phyloP scores from a whole-genome alignment of 2,113 vertebrate species.

The Vulpes ferrilata region DNA sequence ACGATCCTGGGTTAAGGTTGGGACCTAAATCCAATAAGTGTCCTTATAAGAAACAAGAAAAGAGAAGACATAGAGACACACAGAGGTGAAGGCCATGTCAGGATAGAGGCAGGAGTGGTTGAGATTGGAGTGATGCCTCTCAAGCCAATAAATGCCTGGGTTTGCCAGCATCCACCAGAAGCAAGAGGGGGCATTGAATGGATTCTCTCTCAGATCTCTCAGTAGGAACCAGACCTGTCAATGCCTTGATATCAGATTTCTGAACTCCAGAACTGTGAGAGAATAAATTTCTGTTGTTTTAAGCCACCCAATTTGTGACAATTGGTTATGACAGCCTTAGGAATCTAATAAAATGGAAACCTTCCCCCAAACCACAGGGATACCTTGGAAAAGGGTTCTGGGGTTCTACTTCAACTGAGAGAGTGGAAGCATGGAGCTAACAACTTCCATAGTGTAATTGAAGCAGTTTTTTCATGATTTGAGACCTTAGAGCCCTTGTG shows the following conservation, averaged over 20 bases:
- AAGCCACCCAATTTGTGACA: not conserved
- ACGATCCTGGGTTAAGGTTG: not conserved
- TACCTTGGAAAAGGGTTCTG: not conserved
- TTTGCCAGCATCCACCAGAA: not conserved
- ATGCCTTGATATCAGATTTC: not conserved
- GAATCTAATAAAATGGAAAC: not conserved
- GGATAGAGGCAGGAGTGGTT: not conserved
- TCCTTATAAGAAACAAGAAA: not conserved
- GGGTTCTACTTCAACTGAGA: not conserved
- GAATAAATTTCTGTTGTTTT: not conserved
- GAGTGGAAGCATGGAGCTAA: not conserved
- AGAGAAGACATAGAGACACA: not conserved
- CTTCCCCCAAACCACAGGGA: not conserved
- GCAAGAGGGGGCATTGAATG: not conserved
- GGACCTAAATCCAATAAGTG: not conserved
- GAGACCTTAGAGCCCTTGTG: not conserved
- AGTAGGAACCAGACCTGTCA: not conserved
- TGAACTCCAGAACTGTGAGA: not conserved
- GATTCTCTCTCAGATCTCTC: not conserved
- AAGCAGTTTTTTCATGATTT: not conserved
- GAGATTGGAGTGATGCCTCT: not conserved
- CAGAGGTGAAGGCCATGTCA: not conserved
- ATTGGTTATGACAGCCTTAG: not conserved
- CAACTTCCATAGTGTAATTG: not conserved
- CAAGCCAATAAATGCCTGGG: not conserved